A percentile compares a stretch with the other conserved stretches of the same genome.
These are phyloP conservation scores for Astreopora myriophthalma DNA, from an alignment of 64 coral and sea anemone genomes.

Conservation along the genomic window DNA sequence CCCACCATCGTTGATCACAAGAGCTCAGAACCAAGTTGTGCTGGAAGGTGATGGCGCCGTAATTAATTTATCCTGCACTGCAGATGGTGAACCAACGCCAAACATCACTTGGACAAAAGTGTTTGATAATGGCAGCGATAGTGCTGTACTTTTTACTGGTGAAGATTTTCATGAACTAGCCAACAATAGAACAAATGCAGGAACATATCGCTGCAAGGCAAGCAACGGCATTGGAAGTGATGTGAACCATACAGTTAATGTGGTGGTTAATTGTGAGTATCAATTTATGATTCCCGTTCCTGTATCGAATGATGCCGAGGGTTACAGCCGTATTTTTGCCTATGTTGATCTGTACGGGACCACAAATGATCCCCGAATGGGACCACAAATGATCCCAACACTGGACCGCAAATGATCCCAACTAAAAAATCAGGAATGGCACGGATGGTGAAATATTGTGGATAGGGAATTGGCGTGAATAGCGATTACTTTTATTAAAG, in stretches of 20 bases:
- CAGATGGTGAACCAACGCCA: constrained; percentile 9
- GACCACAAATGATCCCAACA: too few species aligned
- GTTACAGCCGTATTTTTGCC: too few species aligned
- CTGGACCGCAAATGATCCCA: too few species aligned
- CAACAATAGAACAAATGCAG: not conserved
- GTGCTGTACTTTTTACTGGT: not conserved
- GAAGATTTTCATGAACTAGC: not conserved
- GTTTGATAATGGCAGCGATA: not conserved
- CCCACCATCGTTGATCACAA: not conserved
- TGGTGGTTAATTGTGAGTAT: not conserved
- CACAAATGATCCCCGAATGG: too few species aligned
- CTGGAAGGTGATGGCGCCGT: not conserved
- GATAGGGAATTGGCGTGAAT: too few species aligned
- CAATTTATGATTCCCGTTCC: too few species aligned
- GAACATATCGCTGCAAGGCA: constrained; percentile 25
- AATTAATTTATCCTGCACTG: not conserved
- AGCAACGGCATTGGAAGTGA: constrained; percentile 13
- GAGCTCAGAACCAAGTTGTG: not conserved
- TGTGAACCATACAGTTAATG: not conserved
- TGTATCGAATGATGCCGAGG: too few species aligned
- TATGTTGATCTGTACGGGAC: too few species aligned
- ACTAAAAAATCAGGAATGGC: too few species aligned
- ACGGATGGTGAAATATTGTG: too few species aligned
- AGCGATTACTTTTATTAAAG: too few species aligned
- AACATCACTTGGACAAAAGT: constrained; percentile 18